Evolutionary conservation across 2,113 vertebrate genomes (phyloP).

Genomic region (Cryptotis parvus): DNA sequence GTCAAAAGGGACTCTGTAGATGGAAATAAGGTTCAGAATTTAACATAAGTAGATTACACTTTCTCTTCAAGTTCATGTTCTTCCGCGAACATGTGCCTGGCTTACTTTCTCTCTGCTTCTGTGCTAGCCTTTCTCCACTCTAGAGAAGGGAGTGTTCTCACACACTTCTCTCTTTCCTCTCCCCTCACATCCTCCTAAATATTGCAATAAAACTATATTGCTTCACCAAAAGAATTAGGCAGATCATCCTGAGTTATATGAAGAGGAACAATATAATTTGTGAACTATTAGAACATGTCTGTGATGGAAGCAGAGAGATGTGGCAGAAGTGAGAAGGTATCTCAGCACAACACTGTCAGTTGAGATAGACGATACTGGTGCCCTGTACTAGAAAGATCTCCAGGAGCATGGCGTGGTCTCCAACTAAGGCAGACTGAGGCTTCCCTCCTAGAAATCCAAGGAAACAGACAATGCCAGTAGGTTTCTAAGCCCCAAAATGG

Average conservation of each 20-base stretch:
- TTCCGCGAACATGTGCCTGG: no score
- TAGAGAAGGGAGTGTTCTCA: no score
- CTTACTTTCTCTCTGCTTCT: no score
- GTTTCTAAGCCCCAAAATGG: not conserved
- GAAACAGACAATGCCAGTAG: not conserved
- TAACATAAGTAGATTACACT: not conserved
- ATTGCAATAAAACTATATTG: no score
- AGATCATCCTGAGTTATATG: not conserved
- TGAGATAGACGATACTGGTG: fast-evolving
- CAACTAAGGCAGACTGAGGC: not conserved
- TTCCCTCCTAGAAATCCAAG: not conserved
- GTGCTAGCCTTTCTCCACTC: no score
- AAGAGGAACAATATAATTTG: not conserved
- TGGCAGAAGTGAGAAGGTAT: not conserved
- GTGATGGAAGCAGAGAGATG: not conserved
- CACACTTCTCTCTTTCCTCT: no score
- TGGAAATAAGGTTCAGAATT: not conserved
- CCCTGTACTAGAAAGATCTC: not conserved
- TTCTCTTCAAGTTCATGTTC: no score
- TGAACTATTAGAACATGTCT: not conserved
- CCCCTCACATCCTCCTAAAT: no score
- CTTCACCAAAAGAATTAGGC: no score
- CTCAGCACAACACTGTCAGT: fast-evolving
- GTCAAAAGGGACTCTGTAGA: not conserved
- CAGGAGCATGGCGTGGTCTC: not conserved